phyloP scores from a whole-genome alignment of 2,888 invertebrate genomes.

The Eristalis intricaria region DNA sequence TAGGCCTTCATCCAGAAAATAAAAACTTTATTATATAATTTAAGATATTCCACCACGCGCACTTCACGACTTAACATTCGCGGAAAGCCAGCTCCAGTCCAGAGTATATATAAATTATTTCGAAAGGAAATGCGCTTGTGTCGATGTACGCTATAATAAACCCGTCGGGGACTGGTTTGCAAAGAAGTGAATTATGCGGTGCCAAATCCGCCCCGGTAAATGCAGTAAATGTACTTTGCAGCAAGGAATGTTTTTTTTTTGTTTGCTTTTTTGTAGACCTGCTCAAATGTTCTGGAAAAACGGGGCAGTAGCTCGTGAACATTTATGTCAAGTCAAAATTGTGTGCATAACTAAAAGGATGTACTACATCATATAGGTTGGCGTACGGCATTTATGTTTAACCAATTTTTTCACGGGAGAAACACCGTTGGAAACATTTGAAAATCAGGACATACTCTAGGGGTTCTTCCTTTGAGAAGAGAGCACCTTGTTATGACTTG shows the following conservation, averaged over 20 bases:
- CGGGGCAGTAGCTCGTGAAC: neutral
- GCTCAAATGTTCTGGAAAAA: conserved; percentile 1
- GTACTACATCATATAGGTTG: neutral
- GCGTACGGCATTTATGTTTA: conserved; percentile 7
- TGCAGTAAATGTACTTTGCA: neutral
- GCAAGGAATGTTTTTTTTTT: neutral
- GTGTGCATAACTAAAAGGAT: conserved; percentile 12
- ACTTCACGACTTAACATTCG: too few relatives aligned
- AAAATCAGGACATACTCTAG: conserved; percentile 22
- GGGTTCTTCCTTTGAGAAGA: neutral
- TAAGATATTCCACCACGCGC: too few relatives aligned
- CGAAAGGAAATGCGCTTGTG: conserved; percentile 35
- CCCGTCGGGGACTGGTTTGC: conserved; percentile 26
- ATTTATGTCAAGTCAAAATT: conserved; percentile 30
- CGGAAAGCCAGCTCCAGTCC: neutral
- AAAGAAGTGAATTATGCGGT: conserved; percentile 36
- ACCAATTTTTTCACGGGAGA: conserved; percentile 6
- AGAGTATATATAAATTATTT: conserved; percentile 28
- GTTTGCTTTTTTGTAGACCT: neutral
- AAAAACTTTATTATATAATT: neutral
- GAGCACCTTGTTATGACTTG: neutral
- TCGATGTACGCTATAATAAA: conserved; percentile 51
- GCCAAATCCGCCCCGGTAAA: neutral
- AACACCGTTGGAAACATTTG: neutral
- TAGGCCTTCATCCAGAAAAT: neutral